phyloP scores from a whole-genome alignment of 1,140 invertebrate genomes.

The Nephila pilipes region DNA sequence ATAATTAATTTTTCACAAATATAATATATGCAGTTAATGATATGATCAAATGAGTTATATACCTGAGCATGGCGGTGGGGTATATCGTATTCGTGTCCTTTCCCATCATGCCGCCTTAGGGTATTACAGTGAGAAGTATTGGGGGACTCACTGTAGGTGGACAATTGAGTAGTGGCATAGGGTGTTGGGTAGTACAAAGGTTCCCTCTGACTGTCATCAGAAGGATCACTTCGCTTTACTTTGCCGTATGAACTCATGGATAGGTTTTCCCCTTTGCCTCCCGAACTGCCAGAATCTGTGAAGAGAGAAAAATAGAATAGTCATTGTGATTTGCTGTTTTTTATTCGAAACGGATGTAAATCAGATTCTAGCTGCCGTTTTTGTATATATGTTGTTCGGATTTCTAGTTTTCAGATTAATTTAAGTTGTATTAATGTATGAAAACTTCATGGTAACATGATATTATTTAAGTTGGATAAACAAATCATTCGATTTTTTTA shows the following conservation, averaged over 20 bases:
- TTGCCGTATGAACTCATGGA: constrained; percentile 77
- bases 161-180: constrained; percentile 75
- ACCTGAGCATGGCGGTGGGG: constrained; percentile 75
- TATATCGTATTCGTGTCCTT: constrained; percentile 76
- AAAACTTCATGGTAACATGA: no score
- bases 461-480: no score
- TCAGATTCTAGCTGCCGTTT: no score
- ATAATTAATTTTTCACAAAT: no score
- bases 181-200: constrained; percentile 77
- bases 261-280: constrained; percentile 77
- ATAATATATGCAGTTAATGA: no score
- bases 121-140: constrained; percentile 74
- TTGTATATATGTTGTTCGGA: no score
- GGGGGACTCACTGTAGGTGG: constrained; percentile 67
- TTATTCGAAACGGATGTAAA: no score
- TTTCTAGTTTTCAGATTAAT: no score
- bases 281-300: constrained; percentile 75
- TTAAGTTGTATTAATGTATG: no score
- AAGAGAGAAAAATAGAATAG: background rate
- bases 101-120: constrained; percentile 69
- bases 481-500: no score
- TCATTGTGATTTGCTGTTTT: background rate
- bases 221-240: constrained; percentile 72
- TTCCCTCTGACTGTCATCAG: constrained; percentile 74
- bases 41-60: background rate